Conservation (phyloP, 2,113 vertebrate species). For the Cyanoderma ruficeps region DNA sequence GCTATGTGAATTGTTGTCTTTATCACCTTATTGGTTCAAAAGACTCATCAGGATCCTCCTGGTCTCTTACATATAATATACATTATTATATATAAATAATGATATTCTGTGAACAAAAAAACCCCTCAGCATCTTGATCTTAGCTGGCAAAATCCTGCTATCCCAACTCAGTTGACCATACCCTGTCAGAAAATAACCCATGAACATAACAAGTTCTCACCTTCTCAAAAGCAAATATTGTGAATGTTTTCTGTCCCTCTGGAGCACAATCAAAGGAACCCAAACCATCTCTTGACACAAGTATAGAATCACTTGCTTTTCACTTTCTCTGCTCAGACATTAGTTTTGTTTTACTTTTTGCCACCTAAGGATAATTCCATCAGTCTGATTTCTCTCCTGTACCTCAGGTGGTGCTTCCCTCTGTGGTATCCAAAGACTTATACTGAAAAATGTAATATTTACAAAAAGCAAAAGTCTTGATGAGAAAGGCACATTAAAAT, state of each 20-base stretch:
- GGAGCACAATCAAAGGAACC: not conserved
- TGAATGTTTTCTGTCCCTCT: not conserved
- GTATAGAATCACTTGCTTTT: not conserved
- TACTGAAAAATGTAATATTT: not conserved
- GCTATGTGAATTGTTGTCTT: not conserved
- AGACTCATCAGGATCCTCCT: not conserved
- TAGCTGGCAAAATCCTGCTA: not conserved
- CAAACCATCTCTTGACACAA: not conserved
- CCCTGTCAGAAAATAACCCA: not conserved
- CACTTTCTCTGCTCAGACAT: not conserved
- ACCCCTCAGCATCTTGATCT: not conserved
- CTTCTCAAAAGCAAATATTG: not conserved
- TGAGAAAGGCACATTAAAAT: not conserved
- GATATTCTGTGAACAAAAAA: not conserved
- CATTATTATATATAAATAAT: not conserved
- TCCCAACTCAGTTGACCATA: not conserved
- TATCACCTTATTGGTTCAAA: not conserved
- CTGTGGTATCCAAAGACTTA: not conserved
- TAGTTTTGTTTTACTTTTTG: not conserved
- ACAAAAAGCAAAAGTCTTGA: not conserved
- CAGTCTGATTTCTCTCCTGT: not conserved
- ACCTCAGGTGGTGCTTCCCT: not conserved
- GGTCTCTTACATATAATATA: not conserved
- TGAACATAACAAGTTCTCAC: not conserved
- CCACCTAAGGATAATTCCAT: not conserved